Evolutionary conservation across 2,888 invertebrate genomes (phyloP).

Genomic region (Itoplectis maculator): DNA sequence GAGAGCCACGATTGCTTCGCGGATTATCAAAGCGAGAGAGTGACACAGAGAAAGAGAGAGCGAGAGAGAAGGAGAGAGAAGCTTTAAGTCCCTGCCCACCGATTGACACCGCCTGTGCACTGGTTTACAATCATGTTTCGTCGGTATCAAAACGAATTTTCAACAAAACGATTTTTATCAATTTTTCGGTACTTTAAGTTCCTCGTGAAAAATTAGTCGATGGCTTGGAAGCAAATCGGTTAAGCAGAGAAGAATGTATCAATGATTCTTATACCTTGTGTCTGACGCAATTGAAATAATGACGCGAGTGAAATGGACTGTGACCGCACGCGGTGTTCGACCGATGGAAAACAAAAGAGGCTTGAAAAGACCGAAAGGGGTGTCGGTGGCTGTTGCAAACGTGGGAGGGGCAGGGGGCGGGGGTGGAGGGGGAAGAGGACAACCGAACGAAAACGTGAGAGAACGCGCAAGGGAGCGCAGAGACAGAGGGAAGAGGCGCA

Average conservation of each 20-base stretch:
- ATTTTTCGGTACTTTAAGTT: neutral
- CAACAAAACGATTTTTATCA: constrained; percentile 21
- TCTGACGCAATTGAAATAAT: constrained; percentile 78
- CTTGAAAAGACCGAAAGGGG: constrained; percentile 58
- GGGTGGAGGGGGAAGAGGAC: neutral
- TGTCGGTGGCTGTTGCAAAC: constrained; percentile 48
- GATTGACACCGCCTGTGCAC: constrained; percentile 16
- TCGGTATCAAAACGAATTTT: constrained; percentile 33
- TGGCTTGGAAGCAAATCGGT: constrained; percentile 36
- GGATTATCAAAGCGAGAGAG: constrained; percentile 47
- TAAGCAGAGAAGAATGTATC: no score
- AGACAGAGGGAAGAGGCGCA: constrained; percentile 26
- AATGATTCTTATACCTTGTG: constrained; percentile 12
- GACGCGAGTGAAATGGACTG: constrained; percentile 78
- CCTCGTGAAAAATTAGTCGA: constrained; percentile 43
- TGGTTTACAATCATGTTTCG: constrained; percentile 51
- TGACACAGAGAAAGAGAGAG: no score
- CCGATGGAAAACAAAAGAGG: constrained; percentile 79
- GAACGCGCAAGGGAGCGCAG: constrained; percentile 53
- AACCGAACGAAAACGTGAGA: constrained; percentile 55
- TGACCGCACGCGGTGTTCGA: constrained; percentile 80
- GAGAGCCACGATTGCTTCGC: constrained; percentile 61
- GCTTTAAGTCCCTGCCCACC: neutral
- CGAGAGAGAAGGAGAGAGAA: neutral
- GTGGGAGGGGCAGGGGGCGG: constrained; percentile 10